phyloP scores from a whole-genome alignment of 2,888 invertebrate species.

The Himalopsyche kuldschensis region DNA sequence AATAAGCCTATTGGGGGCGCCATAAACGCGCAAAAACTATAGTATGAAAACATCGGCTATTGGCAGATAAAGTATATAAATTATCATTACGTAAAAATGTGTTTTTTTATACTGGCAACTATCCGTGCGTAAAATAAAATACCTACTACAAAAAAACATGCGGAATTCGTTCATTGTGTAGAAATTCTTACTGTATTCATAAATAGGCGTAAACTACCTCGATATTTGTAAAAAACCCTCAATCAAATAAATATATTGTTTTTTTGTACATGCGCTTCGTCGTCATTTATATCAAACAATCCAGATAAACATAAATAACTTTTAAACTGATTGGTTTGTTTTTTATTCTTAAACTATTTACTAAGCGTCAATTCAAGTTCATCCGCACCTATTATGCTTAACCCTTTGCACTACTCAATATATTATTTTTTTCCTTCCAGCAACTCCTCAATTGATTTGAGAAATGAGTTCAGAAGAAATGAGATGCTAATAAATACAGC shows the following conservation, averaged over 20 bases:
- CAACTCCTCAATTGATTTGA: too few species aligned
- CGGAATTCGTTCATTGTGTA: not conserved
- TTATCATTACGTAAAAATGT: not conserved
- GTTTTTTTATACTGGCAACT: not conserved
- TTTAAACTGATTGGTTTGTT: too few species aligned
- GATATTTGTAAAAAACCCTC: not conserved
- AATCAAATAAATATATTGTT: not conserved
- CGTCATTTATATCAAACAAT: too few species aligned
- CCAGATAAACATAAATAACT: too few species aligned
- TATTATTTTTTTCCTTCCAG: too few species aligned
- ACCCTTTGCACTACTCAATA: too few species aligned
- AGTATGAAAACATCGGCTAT: not conserved
- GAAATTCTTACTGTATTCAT: not conserved
- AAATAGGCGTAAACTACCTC: not conserved
- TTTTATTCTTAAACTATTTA: too few species aligned
- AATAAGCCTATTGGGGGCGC: not conserved
- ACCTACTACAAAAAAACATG: not conserved
- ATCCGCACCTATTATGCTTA: too few species aligned
- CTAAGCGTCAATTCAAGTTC: too few species aligned
- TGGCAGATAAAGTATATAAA: not conserved
- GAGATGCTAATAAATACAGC: too few species aligned
- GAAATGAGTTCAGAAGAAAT: too few species aligned
- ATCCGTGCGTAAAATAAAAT: not conserved
- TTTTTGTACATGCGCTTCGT: too few species aligned
- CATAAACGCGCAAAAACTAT: not conserved